Evolutionary conservation across 2,888 invertebrate species (phyloP).

Genomic region (Aplocera efformata): DNA sequence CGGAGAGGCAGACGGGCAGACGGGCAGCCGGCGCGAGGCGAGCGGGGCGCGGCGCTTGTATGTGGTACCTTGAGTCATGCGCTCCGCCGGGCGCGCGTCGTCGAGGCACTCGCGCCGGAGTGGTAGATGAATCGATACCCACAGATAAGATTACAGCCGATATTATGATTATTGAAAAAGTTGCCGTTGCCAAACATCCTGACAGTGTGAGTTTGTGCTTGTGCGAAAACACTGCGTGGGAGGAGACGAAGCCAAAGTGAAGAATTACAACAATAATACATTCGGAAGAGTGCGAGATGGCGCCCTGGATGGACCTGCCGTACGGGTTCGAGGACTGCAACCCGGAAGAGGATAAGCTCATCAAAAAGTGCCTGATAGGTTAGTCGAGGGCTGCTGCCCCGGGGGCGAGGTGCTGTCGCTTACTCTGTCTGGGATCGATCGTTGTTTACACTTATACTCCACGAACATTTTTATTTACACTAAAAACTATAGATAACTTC

Average conservation of each 20-base stretch:
- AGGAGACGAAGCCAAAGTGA: no score
- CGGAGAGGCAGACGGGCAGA: no score
- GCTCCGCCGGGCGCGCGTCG: background rate
- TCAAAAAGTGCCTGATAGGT: constrained; percentile 67
- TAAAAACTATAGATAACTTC: no score
- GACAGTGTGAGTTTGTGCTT: constrained; percentile 34
- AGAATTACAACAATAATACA: no score
- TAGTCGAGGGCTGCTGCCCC: constrained; percentile 29
- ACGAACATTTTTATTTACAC: no score
- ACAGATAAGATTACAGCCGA: constrained; percentile 44
- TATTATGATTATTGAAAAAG: constrained; percentile 43
- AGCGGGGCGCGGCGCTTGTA: no score
- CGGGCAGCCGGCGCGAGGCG: no score
- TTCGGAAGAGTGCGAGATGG: constrained; percentile 44
- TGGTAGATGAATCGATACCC: constrained; percentile 44
- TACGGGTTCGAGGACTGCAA: constrained; percentile 57
- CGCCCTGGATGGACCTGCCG: constrained; percentile 57
- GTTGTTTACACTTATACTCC: no score
- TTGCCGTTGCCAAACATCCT: constrained; percentile 24
- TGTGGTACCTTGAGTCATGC: no score
- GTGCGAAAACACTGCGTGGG: constrained; percentile 8
- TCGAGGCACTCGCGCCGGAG: constrained; percentile 18
- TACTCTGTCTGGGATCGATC: no score
- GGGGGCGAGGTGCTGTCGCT: no score
- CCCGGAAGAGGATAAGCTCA: constrained; percentile 59